A percentile compares a stretch with the other conserved stretches of the same genome.
Conservation (phyloP, 1,140 invertebrate species). For the Dreissena rostriformis region DNA sequence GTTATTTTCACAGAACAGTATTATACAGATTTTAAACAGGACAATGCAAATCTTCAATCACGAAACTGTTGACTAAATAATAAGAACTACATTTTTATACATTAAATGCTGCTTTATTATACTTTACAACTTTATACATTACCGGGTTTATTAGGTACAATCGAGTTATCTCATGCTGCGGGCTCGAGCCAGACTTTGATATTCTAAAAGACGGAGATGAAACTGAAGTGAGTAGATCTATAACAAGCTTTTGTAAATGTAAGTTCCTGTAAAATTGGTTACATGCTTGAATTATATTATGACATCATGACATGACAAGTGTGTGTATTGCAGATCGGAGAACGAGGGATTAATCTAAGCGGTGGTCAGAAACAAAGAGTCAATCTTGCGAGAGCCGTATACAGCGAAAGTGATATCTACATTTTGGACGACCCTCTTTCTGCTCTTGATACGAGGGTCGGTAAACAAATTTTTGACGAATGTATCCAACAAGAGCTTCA, state of each 20-base stretch:
- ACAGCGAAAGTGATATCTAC: constrained; percentile 83
- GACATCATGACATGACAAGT: not conserved
- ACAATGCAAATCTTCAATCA: too few relatives aligned
- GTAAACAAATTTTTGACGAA: constrained; percentile 76
- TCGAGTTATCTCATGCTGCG: constrained; percentile 77
- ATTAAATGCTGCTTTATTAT: too few relatives aligned
- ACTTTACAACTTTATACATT: too few relatives aligned
- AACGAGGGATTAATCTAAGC: constrained; percentile 94
- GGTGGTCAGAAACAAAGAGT: constrained; percentile 98
- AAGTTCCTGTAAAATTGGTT: not conserved
- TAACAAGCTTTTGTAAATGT: too few relatives aligned
- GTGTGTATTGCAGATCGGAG: constrained; percentile 84
- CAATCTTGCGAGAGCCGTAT: constrained; percentile 95
- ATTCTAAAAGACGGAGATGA: constrained; percentile 86
- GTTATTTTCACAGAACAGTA: not conserved
- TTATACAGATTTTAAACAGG: constrained; percentile 55
- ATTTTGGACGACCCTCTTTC: constrained; percentile 83
- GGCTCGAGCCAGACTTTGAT: constrained; percentile 81
- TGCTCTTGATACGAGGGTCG: constrained; percentile 82
- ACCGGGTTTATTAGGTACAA: constrained; percentile 79
- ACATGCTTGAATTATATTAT: not conserved
- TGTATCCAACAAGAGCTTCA: constrained; percentile 81
- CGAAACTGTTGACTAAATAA: too few relatives aligned
- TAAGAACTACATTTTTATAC: too few relatives aligned
- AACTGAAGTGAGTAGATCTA: constrained; percentile 83